Conservation (phyloP, 2,797 vertebrate species). For the Tapirus indicus region DNA sequence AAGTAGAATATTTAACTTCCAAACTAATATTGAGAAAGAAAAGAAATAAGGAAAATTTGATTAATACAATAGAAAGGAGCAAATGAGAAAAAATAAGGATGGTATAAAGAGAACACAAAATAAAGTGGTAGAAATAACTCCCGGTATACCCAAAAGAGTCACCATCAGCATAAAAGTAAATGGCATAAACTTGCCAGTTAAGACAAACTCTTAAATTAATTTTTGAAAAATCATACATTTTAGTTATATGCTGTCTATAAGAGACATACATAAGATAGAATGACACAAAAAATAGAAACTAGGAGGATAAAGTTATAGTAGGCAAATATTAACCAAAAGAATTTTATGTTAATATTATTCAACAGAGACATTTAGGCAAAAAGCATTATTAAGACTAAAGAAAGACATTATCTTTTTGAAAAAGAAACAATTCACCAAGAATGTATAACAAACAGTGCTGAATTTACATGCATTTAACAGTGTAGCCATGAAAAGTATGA, state of each 20-base stretch:
- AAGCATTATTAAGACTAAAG: not conserved
- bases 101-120: not conserved
- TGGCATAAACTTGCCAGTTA: not conserved
- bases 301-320: not conserved
- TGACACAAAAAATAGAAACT: not conserved
- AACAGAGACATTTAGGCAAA: not conserved
- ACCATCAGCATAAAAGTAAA: not conserved
- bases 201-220: conserved; percentile 5
- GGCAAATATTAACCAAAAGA: not conserved
- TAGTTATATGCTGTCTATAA: not conserved
- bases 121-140: not conserved
- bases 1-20: not conserved
- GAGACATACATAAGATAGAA: not conserved
- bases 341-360: not conserved
- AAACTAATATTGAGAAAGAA: not conserved
- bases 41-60: not conserved
- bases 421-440: not conserved
- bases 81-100: not conserved
- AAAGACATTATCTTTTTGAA: not conserved
- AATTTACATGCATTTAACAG: not conserved
- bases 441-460: not conserved
- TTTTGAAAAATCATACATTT: not conserved
- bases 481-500: not conserved
- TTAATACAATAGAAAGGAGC: not conserved
- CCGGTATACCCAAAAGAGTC: not conserved